Evolutionary conservation across 2,797 vertebrate genomes (phyloP).

Genomic region (Novumbra hubbsi): DNA sequence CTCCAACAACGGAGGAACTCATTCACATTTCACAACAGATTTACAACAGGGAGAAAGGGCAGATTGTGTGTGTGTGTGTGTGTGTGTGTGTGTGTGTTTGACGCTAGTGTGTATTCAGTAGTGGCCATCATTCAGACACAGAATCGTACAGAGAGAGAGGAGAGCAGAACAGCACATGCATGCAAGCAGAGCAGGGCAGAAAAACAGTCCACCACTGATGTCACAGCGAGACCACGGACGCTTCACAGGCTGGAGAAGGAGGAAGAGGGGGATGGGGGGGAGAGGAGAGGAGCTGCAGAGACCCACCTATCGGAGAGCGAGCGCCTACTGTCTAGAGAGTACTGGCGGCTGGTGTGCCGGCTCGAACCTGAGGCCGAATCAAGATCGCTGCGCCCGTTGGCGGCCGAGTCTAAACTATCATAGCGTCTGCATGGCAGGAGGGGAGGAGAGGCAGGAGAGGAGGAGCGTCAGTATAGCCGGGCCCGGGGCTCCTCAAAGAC

Average conservation of each 20-base stretch:
- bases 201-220: conserved; percentile 80
- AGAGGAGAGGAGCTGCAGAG: conserved; percentile 39
- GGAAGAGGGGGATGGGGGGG: conserved; percentile 45
- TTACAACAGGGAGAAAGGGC: conserved; percentile 22
- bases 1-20: conserved; percentile 9
- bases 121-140: conserved; percentile 51
- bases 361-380: conserved; percentile 93
- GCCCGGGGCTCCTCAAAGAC: conserved; percentile 56
- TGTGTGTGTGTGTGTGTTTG: conserved; percentile 21
- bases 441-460: conserved; percentile 77
- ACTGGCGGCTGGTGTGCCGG: conserved; percentile 87
- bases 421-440: conserved; percentile 84
- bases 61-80: no score
- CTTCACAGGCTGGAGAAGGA: conserved; percentile 79
- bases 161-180: conserved; percentile 74
- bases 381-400: conserved; percentile 90
- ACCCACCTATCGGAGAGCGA: conserved; percentile 92
- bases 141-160: conserved; percentile 26
- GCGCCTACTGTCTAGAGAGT: conserved; percentile 93
- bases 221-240: conserved; percentile 75
- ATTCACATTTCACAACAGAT: conserved; percentile 8
- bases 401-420: conserved; percentile 93
- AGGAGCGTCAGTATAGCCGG: conserved; percentile 78
- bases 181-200: conserved; percentile 81
- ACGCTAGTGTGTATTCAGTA: conserved; percentile 26